Conservation (phyloP, 2,888 invertebrate genomes). For the Drosophila prolongata region DNA sequence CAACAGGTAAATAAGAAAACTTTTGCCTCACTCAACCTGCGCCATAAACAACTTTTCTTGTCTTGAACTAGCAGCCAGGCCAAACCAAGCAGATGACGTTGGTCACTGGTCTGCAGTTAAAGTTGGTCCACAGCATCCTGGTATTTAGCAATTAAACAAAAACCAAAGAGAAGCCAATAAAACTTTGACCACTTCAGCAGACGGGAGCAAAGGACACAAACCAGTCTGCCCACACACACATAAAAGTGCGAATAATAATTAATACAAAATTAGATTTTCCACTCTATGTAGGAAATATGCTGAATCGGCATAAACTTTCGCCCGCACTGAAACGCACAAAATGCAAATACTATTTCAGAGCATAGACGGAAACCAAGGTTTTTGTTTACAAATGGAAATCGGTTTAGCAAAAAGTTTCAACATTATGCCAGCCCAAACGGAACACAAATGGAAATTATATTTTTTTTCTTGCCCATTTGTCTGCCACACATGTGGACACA, state of each 20-base stretch:
- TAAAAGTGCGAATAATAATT: slow-evolving; percentile 48
- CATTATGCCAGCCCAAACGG: slow-evolving; percentile 3
- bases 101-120: slow-evolving; percentile 47
- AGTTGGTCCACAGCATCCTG: slow-evolving; percentile 47
- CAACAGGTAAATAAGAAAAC: slow-evolving; percentile 54
- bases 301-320: slow-evolving; percentile 33
- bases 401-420: slow-evolving; percentile 36
- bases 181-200: slow-evolving; percentile 49
- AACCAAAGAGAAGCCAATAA: slow-evolving; percentile 54
- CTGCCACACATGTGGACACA: background rate
- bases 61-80: slow-evolving; percentile 19
- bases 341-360: slow-evolving; percentile 37
- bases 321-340: slow-evolving; percentile 8
- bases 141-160: slow-evolving; percentile 56
- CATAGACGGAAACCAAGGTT: slow-evolving; percentile 15
- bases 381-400: slow-evolving; percentile 39
- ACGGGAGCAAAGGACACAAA: slow-evolving; percentile 19
- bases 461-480: slow-evolving; percentile 1
- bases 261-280: slow-evolving; percentile 58
- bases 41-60: slow-evolving; percentile 52
- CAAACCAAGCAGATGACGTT: slow-evolving; percentile 40
- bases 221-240: slow-evolving; percentile 10
- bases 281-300: slow-evolving; percentile 31
- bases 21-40: slow-evolving; percentile 51
- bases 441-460: slow-evolving; percentile 5